Base-by-base conservation (phyloP, 2,113 vertebrate genomes). In the Ovibos moschatus region DNA sequence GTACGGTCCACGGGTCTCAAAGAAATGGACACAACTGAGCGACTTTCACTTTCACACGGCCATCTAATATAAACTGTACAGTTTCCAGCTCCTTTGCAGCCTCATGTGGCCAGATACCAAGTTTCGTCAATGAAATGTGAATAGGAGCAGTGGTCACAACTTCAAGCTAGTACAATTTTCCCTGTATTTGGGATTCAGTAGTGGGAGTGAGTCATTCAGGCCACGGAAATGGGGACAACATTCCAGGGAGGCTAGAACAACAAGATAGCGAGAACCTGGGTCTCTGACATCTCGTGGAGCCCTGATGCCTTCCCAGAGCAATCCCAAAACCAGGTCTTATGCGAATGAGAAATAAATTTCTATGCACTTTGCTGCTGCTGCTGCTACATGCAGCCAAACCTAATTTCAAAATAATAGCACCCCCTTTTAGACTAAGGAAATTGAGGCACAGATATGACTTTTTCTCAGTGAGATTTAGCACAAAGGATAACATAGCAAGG, bases 401-500 rank as follows among this genome's bases (percentile, higher is more conserved):
- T 47, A 40, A 58, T n/a, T 17, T n/a, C 78, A 88, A 58, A 85
- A 16, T 51, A 82, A 92, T 1, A 64, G 43, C 87, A 81, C 40
- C 16, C 0, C 7, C n/a, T 95, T 88, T 58, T 25, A 51, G 11
- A 87, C 9, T 84, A 11, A 74, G n/a, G 53, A 96, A 85, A 87
- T 27, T 17, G 47, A 96, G 55, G 40, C 36, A 83, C 23, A 23
- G 12, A 53, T 60, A 15, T 25, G 25, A 71, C 33, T 84, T 53
- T 40, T 50, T 40, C 13, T 78, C 30, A 40, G 13, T 43, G 13
- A 85, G 47, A 40, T 83, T 96, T 79, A 89, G 50, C 6, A 53
- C 33, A 89, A 71, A 95, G 23, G 64, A 83, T 94, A 97, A 87
- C 6, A 36, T 33, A 27, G 30, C 43, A 50, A 82, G 51, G 2